These are phyloP conservation scores for Zophobas atratus DNA, from an alignment of 1,140 invertebrate genomes.

Conservation along the genomic window DNA sequence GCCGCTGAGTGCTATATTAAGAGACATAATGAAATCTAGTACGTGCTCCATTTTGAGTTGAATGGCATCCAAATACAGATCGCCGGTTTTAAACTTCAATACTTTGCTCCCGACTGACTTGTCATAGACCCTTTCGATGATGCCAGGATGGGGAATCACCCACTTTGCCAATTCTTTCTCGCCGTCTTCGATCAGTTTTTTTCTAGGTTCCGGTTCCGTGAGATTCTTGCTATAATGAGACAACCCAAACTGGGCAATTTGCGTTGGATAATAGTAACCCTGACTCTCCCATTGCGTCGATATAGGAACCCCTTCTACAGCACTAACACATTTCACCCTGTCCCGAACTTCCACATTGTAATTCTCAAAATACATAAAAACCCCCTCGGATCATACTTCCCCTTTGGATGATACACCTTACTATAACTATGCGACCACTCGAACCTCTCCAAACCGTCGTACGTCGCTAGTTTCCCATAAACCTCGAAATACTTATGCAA, in stretches of 20 bases:
- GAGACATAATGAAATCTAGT: constrained; percentile 82
- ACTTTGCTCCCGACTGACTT: constrained; percentile 71
- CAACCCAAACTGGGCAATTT: constrained; percentile 98
- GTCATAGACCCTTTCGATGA: constrained; percentile 76
- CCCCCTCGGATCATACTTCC: constrained; percentile 88
- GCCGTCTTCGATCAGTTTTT: constrained; percentile 82
- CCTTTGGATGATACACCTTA: constrained; percentile 90
- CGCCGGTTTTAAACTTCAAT: constrained; percentile 81
- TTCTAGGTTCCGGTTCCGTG: constrained; percentile 82
- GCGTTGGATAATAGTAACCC: constrained; percentile 98
- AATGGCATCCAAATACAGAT: constrained; percentile 79
- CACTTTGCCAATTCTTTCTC: constrained; percentile 78
- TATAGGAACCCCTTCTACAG: constrained; percentile 91
- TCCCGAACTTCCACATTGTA: constrained; percentile 97
- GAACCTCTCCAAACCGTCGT: constrained; percentile 83
- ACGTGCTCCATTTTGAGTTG: constrained; percentile 81
- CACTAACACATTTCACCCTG: constrained; percentile 96
- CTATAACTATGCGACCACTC: constrained; percentile 97
- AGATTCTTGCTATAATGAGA: constrained; percentile 97
- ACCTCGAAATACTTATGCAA: constrained; percentile 96
- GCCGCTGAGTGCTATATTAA: constrained; percentile 80
- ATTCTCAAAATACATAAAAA: constrained; percentile 97
- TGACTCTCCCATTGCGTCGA: constrained; percentile 95
- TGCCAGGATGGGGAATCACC: constrained; percentile 77
- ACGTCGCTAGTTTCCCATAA: constrained; percentile 82